Evolutionary conservation across 2,113 vertebrate genomes (phyloP).

Genomic region (Rallus limicola): DNA sequence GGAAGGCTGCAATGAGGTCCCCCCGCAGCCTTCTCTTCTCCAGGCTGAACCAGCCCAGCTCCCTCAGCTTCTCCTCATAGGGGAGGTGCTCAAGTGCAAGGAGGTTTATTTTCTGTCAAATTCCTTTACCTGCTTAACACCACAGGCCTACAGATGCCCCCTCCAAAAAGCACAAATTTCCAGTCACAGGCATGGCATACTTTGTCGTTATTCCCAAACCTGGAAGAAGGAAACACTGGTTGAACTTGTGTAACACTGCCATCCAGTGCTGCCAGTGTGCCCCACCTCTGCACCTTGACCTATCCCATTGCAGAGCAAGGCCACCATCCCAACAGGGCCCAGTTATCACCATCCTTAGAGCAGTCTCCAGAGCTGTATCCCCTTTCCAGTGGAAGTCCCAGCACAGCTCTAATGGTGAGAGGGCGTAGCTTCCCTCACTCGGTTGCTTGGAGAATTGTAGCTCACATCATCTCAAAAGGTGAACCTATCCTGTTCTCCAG

Average conservation of each 20-base stretch:
- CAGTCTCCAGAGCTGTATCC: not conserved
- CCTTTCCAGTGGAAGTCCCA: not conserved
- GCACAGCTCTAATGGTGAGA: not conserved
- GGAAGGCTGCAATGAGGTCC: no score
- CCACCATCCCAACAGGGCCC: not conserved
- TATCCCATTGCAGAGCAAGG: not conserved
- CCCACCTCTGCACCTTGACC: not conserved
- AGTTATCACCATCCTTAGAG: not conserved
- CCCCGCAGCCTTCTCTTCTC: no score
- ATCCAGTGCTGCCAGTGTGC: not conserved
- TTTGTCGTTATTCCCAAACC: not conserved
- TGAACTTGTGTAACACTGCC: slow-evolving; percentile 10
- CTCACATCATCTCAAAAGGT: not conserved
- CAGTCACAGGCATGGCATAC: not conserved
- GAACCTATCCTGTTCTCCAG: not conserved
- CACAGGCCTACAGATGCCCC: not conserved
- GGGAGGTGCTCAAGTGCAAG: no score
- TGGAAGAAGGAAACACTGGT: not conserved
- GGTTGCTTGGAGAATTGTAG: not conserved
- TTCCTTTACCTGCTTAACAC: no score
- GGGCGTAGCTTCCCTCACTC: not conserved
- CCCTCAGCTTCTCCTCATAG: no score
- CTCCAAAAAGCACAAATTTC: not conserved
- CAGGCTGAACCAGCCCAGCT: no score
- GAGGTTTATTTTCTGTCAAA: no score